Evolutionary conservation across 2,797 vertebrate genomes (phyloP), one percentile per base, ranked within the genome.

Genomic region (Protosalanx chinensis): DNA sequence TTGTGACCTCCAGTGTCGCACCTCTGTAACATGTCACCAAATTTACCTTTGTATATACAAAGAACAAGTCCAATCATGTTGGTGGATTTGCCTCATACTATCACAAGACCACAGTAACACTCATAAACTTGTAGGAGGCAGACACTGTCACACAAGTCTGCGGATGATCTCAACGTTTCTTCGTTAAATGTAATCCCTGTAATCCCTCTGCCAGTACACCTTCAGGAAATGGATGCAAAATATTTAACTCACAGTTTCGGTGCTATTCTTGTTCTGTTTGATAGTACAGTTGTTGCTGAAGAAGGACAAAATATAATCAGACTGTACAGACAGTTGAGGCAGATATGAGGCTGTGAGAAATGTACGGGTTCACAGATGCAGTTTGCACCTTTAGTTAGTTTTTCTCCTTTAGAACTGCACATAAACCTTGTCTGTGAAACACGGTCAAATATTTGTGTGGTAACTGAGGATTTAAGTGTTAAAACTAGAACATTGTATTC

Each of bases 231-330:
- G 46, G 60, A 61, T 67, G 49, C 65, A 67, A 67, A 67, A 51
- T 67, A 49, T 51, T 51, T 67, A 23, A 46, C 64, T 56, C 51
- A 49, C 10, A 27, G 35, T 51, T 62, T 64, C 37, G 70, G 70
- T 71, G 70, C 70, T 71, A 64, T 49, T 63, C 46, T 18, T 32
- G 57, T 62, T 61, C 27, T 30, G 46, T 62, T 62, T 59, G 37
- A 70, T 33, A 8, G 27, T 61, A 49, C 33, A 41, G 35, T 49
- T 30, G 41, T 61, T 57, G 32, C 35, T 60, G 56, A 59, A 59
- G 23, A 20, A 27, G 33, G 56, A 33, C 6, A 57, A 30, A 27
- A 62, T 18, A 6, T 3, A 27, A 18, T 41, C 37, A 13, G 37
- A 29, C 37, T 56, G 18, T 16, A 7, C 16, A 56, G 51, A n/a